Evolutionary conservation across 2,888 invertebrate genomes (phyloP).

Genomic region (Harpagoxenus sublaevis): DNA sequence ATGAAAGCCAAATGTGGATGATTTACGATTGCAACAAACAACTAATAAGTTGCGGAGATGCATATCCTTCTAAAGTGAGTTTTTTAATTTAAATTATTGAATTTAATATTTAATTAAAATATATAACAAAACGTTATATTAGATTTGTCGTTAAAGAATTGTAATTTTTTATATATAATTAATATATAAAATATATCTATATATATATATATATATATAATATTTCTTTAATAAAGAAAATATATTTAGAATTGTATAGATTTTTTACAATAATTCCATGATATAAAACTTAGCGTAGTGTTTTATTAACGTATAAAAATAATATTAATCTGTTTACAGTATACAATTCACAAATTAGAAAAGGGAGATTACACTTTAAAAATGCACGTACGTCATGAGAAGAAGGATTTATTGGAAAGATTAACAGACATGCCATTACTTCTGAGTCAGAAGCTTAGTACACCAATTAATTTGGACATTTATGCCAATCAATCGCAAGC

Average conservation of each 20-base stretch:
- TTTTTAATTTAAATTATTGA: conserved; percentile 4
- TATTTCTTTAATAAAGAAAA: background rate
- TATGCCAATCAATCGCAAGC: conserved; percentile 91
- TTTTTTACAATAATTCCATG: conserved; percentile 20
- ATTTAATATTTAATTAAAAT: conserved; percentile 9
- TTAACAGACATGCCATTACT: conserved; percentile 93
- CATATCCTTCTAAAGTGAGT: conserved; percentile 93
- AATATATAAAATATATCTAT: background rate
- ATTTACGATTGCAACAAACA: conserved; percentile 97
- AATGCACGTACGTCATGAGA: conserved; percentile 96
- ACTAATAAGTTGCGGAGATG: conserved; percentile 94
- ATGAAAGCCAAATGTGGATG: conserved; percentile 99
- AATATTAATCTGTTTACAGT: conserved; percentile 87
- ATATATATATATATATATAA: background rate
- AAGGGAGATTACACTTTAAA: conserved; percentile 97
- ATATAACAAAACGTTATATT: background rate
- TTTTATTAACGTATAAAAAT: background rate
- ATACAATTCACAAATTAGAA: conserved; percentile 93
- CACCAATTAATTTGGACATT: conserved; percentile 92
- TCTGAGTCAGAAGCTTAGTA: conserved; percentile 92
- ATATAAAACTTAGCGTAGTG: background rate
- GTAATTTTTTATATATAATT: background rate
- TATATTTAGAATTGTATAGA: conserved; percentile 11
- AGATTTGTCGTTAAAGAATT: background rate
- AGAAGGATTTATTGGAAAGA: conserved; percentile 93